A percentile compares a stretch with the other conserved stretches of the same genome.
These are phyloP conservation scores for Reticulitermes lucifugus DNA, from an alignment of 2,888 invertebrate genomes.

Conservation along the genomic window DNA sequence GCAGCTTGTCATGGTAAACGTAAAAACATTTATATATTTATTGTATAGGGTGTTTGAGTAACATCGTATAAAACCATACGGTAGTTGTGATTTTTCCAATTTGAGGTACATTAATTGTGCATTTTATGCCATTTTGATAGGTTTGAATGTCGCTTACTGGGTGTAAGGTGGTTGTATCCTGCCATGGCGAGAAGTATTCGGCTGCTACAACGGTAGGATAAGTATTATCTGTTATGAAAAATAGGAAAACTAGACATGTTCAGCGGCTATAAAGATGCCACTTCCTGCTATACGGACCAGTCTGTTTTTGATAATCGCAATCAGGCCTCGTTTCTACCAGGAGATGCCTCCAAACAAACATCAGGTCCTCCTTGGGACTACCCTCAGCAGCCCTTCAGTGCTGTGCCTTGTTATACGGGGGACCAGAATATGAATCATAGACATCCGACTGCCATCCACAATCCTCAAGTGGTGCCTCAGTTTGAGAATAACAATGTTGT, in stretches of 20 bases:
- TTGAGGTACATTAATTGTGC: too few relatives aligned
- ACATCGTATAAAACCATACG: background rate
- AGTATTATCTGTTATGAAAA: constrained; percentile 26
- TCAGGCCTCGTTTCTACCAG: constrained; percentile 34
- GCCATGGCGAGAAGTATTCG: constrained; percentile 36
- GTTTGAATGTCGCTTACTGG: constrained; percentile 3
- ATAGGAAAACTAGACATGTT: constrained; percentile 38
- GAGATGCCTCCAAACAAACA: constrained; percentile 38
- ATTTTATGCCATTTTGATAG: background rate
- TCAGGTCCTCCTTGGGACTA: constrained; percentile 46
- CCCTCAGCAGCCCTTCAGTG: constrained; percentile 36
- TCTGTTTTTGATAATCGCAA: constrained; percentile 31
- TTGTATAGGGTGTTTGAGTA: background rate
- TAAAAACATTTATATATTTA: constrained; percentile 4
- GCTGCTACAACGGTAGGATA: constrained; percentile 33
- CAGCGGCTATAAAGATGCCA: constrained; percentile 32
- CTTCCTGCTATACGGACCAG: constrained; percentile 34
- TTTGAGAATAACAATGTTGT: constrained; percentile 31
- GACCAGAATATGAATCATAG: constrained; percentile 36
- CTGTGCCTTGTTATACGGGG: constrained; percentile 42
- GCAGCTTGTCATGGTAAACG: constrained; percentile 32
- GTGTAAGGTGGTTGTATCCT: constrained; percentile 38
- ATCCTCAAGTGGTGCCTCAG: constrained; percentile 38
- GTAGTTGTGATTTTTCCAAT: too few relatives aligned
- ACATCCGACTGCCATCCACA: constrained; percentile 32